A percentile compares a stretch with the other conserved stretches of the same genome.
Evolutionary conservation across 2,797 vertebrate genomes (phyloP).

Genomic region (Chaunax sp.): DNA sequence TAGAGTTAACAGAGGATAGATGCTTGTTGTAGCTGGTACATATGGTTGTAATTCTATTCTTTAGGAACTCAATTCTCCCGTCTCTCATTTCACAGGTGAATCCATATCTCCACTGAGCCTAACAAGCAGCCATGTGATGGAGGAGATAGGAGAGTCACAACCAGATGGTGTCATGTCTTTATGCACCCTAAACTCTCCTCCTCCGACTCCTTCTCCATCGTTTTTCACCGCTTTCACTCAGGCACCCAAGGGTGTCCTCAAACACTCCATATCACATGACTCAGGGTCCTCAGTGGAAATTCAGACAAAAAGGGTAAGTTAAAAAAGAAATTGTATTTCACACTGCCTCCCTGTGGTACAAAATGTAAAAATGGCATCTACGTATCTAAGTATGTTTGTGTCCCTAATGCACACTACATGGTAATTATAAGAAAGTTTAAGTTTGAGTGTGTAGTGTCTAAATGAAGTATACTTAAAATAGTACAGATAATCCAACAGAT

Average conservation of each 20-base stretch:
- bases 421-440: not conserved
- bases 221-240: slow-evolving; percentile 23
- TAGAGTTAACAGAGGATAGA: not conserved
- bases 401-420: not conserved
- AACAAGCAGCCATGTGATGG: slow-evolving; percentile 30
- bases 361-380: not conserved
- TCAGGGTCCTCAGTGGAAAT: slow-evolving; percentile 78
- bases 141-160: slow-evolving; percentile 37
- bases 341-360: slow-evolving; percentile 42
- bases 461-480: not conserved
- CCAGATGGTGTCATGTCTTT: slow-evolving; percentile 10
- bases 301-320: slow-evolving; percentile 78
- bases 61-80: slow-evolving; percentile 10
- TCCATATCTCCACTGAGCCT: slow-evolving; percentile 10
- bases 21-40: not conserved
- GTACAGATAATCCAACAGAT: too few relatives aligned
- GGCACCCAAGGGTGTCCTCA: slow-evolving; percentile 66
- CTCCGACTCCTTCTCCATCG: slow-evolving; percentile 30
- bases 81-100: slow-evolving; percentile 31
- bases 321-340: not conserved
- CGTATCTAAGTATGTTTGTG: too few relatives aligned
- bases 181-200: slow-evolving; percentile 5
- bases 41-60: not conserved
- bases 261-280: slow-evolving; percentile 74
- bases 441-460: not conserved